phyloP scores from a whole-genome alignment of 2,797 vertebrate species.

The Acanthiza pusilla region DNA sequence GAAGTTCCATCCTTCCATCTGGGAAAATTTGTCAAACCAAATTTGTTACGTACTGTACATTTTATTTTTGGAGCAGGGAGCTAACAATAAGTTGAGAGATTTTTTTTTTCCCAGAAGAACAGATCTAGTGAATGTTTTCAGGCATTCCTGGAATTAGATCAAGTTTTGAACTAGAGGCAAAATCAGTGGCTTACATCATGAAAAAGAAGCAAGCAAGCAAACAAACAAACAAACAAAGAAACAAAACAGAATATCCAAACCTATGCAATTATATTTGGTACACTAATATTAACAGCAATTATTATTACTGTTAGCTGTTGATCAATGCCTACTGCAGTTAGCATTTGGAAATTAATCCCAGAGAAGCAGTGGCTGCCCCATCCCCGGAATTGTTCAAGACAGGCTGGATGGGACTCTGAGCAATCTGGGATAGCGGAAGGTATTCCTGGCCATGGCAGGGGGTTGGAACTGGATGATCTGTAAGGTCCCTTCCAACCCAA shows the following conservation, averaged over 20 bases:
- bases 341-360: background rate
- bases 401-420: background rate
- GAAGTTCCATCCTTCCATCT: conserved; percentile 29
- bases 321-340: background rate
- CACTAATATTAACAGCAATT: background rate
- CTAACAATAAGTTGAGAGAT: conserved; percentile 2
- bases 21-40: conserved; percentile 48
- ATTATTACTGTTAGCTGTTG: background rate
- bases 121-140: conserved; percentile 15
- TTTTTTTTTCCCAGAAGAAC: conserved; percentile 47
- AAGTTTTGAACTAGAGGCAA: conserved; percentile 8
- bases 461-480: background rate
- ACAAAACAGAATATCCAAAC: background rate
- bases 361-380: background rate
- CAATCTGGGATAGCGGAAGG: background rate
- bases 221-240: background rate
- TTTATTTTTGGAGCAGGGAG: conserved; percentile 53
- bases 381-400: background rate
- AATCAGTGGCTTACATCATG: background rate
- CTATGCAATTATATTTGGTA: background rate
- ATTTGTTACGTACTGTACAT: conserved; percentile 21
- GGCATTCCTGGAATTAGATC: conserved; percentile 34
- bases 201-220: background rate
- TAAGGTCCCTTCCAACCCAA: background rate
- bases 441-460: background rate